Conservation (phyloP, 1,140 invertebrate genomes). For the Phocides pigmalion region DNA sequence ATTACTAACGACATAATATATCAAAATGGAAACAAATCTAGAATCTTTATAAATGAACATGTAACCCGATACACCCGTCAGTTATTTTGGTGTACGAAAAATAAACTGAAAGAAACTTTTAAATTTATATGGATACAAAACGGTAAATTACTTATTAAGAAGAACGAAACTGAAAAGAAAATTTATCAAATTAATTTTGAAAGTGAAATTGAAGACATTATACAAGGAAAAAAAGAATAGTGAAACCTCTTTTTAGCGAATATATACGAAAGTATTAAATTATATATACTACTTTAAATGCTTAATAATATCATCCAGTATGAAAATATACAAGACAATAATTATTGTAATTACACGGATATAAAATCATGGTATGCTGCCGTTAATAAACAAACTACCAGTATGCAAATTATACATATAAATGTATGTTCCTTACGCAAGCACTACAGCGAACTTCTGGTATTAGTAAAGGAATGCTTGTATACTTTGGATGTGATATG, state of each 20-base stretch:
- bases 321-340: constrained; percentile 4
- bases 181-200: constrained; percentile 24
- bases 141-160: constrained; percentile 11
- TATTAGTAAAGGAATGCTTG: background rate
- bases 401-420: constrained; percentile 23
- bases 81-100: constrained; percentile 20
- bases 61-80: constrained; percentile 14
- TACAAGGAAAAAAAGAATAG: constrained; percentile 4
- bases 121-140: constrained; percentile 37
- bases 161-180: constrained; percentile 19
- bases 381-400: background rate
- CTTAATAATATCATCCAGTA: background rate
- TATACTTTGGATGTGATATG: constrained; percentile 10
- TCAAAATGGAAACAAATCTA: constrained; percentile 4
- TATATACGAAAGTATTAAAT: too few relatives aligned
- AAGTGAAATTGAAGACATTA: constrained; percentile 8
- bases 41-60: constrained; percentile 36
- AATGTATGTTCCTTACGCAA: constrained; percentile 17
- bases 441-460: constrained; percentile 5
- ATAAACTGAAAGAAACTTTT: constrained; percentile 18
- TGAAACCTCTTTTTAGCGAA: too few relatives aligned
- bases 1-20: background rate
- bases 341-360: constrained; percentile 6
- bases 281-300: too few relatives aligned
- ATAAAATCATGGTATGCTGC: background rate